Percentiles rank a stretch among this genome's conserved stretches.
phyloP scores from a whole-genome alignment of 2,113 vertebrate genomes.

The Opisthocomus hoazin region DNA sequence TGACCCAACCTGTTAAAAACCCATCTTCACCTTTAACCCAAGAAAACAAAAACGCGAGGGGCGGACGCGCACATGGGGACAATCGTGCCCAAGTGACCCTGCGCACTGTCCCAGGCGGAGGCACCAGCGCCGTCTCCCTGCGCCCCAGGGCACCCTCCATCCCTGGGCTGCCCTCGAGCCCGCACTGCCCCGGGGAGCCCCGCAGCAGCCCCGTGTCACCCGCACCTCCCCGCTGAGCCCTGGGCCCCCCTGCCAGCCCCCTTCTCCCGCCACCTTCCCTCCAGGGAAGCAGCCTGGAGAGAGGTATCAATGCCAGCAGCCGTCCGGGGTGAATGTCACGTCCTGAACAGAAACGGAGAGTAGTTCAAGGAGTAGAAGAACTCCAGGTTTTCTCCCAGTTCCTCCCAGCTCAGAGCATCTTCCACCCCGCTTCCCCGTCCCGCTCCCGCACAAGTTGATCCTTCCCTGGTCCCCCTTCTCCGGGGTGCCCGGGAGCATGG shows the following conservation, averaged over 20 bases:
- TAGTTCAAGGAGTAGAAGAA: fast-evolving
- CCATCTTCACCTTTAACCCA: not conserved
- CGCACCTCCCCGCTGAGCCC: not conserved
- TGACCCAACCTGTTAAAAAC: not conserved
- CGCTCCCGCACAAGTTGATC: not conserved
- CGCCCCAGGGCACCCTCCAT: fast-evolving
- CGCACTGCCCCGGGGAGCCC: not conserved
- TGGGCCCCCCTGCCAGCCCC: not conserved
- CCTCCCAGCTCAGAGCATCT: not conserved
- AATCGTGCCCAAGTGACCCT: fast-evolving
- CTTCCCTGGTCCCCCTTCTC: not conserved
- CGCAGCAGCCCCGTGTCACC: not conserved
- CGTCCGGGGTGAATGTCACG: not conserved
- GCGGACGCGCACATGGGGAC: too few species aligned
- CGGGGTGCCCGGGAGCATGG: not conserved
- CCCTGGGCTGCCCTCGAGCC: not conserved
- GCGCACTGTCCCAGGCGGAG: not conserved
- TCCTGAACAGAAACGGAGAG: not conserved
- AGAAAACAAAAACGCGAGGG: fast-evolving
- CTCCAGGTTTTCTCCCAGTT: not conserved
- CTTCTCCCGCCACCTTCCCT: not conserved
- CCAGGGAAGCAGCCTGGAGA: not conserved
- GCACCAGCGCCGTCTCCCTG: not conserved
- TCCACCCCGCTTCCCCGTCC: not conserved
- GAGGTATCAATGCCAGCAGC: not conserved